Base-by-base conservation (phyloP, 1,140 invertebrate genomes). In the Oncopeltus fasciatus region DNA sequence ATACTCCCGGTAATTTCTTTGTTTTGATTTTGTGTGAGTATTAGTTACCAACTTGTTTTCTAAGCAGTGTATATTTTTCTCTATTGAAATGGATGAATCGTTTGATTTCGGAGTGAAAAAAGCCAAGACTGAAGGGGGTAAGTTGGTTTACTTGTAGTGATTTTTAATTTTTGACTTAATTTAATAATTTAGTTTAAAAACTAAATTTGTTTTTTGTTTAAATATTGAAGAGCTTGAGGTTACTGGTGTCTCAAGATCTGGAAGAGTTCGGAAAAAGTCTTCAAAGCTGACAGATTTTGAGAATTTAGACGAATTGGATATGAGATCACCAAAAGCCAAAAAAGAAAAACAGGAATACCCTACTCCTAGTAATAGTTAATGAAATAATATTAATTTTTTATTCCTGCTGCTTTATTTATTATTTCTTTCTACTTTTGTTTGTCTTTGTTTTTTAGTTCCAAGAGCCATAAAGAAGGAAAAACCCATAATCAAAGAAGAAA, bases 251-350 rank as follows among this genome's bases (percentile, higher is more conserved):
- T 92, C 90, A 3, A 78, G 88, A 58, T 92, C 90, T 69, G 91
- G 90, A 20, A 77, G 91, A 49, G 89, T 95, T 0, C 77, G 91
- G 44, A 95, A 95, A 75, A 95, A 95, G 73, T 95, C 92, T 8
- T 92, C 91, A 0, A 95, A 95, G 73, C 75, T 96, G 12, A 86
- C 92, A 72, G 92, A 93, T 72, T 94, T 92, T 75, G 90, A 94
- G 70, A 89, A 88, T 0, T 86, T 86, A 0, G 90, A 94, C 72
- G 88, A 92, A 58, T 72, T 75, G 9, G 78, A 80, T 57, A 74
- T 70, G 28, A 75, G 76, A 61, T 70, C 74, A 24, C 46, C 33
- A 20, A 57, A 38, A 26, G 61, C 62, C 38, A 64, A 66, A 49
- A 65, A 65, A 47, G 67, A 68, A 31, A 68, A 68, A 61, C 29